Base-by-base conservation (phyloP, 2,797 vertebrate species). In the Periparus ater region DNA sequence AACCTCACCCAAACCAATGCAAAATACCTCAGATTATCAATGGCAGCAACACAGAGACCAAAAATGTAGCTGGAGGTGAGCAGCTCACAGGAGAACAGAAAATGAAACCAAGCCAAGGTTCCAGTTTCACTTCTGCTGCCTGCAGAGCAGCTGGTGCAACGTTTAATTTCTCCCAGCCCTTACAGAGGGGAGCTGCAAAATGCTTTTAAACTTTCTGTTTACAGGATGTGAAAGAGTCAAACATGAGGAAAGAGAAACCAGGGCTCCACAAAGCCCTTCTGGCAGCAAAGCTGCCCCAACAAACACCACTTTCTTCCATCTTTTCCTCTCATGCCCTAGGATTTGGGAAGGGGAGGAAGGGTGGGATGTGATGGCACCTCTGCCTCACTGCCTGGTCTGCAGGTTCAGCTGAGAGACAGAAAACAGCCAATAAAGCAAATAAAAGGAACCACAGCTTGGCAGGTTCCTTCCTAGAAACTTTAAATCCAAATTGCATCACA, bases 21-120 rank as follows among this genome's bases (percentile, higher is more conserved):
- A 10, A 6, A 63, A 58, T 10, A 7, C 17, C 57, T 25, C 57
- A 51, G 13, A 44, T 38, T 10, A 20, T 10, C 16, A 2, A 8
- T 4, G 83, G 16, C n/a, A 65, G 21, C 3, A 53, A 71, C 17
- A 53, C 8, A 51, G 1, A 62, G 26, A 44, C 22, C 68, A 61
- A 71, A 80, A 67, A 10, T 0, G 38, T 3, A 21, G 23, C 34
- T 47, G 44, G 17, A 48, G 57, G 22, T 8, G 11, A 73, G 7
- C 2, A 6, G 23, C 17, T 79, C n/a, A 38, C 1, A 2, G 0
- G 2, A 88, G 66, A 84, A 47, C 0, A 65, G 81, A 87, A 96
- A 96, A 55, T 0, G 20, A 93, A 96, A 96, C 20, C 44, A 86
- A 83, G 29, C 14, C 20, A 27, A 73, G 48, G 50, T 60, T 77